A percentile compares a stretch with the other conserved stretches of the same genome.
These are phyloP conservation scores for Python bivittatus DNA, from an alignment of 2,113 vertebrate species.

Conservation along the genomic window DNA sequence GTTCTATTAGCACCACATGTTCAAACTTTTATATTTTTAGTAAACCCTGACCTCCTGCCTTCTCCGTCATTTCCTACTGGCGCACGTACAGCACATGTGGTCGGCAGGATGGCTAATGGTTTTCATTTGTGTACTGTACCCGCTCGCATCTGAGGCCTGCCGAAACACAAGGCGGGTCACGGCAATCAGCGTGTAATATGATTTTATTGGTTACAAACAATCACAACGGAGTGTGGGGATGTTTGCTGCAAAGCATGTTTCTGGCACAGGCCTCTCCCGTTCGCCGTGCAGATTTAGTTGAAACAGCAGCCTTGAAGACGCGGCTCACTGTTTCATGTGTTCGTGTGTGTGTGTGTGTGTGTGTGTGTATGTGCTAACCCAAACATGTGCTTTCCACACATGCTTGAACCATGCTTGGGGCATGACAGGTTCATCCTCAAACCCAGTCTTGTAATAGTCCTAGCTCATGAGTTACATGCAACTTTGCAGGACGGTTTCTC, in stretches of 20 bases:
- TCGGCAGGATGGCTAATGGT: conserved; percentile 52
- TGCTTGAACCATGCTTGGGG: conserved; percentile 43
- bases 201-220: conserved; percentile 56
- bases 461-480: background rate
- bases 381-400: conserved; percentile 68
- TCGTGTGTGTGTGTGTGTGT: background rate
- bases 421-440: conserved; percentile 35
- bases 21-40: conserved; percentile 69
- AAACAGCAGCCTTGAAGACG: conserved; percentile 65
- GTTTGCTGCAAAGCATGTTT: conserved; percentile 63
- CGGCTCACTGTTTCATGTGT: background rate
- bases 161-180: conserved; percentile 42
- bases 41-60: conserved; percentile 68
- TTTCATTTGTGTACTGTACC: conserved; percentile 54
- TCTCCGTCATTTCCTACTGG: conserved; percentile 68
- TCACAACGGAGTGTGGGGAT: conserved; percentile 47
- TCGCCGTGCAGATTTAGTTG: conserved; percentile 64
- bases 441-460: background rate
- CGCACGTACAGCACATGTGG: conserved; percentile 61
- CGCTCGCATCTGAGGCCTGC: conserved; percentile 40
- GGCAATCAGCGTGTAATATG: conserved; percentile 58
- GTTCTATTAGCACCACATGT: conserved; percentile 75
- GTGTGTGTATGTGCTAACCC: conserved; percentile 65
- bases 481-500: background rate
- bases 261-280: conserved; percentile 54